phyloP scores from a whole-genome alignment of 2,888 invertebrate genomes.

The Melitaea athalia region DNA sequence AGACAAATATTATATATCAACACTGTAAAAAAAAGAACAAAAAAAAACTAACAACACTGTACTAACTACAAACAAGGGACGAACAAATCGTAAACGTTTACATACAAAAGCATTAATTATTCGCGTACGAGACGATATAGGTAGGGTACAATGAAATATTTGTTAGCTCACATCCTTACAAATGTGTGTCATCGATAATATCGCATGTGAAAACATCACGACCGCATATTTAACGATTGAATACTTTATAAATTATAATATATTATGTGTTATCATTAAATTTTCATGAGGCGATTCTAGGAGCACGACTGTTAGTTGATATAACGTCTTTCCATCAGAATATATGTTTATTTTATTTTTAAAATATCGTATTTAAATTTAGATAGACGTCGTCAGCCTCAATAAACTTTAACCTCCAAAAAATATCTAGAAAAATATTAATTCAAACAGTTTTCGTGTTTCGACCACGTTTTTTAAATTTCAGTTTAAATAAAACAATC shows the following conservation, averaged over 20 bases:
- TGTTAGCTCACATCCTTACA: constrained; percentile 28
- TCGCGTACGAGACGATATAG: constrained; percentile 19
- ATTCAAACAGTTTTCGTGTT: too few species aligned
- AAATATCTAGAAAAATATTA: too few species aligned
- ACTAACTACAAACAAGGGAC: constrained; percentile 14
- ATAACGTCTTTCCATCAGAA: constrained; percentile 29
- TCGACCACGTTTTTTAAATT: too few species aligned
- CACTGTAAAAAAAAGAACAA: constrained; percentile 1
- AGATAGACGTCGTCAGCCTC: too few species aligned
- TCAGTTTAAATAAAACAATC: too few species aligned
- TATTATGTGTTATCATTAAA: constrained; percentile 49
- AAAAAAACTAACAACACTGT: constrained; percentile 3
- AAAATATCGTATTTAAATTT: too few species aligned
- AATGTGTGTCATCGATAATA: constrained; percentile 40
- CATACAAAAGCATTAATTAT: constrained; percentile 30
- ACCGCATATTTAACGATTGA: constrained; percentile 46
- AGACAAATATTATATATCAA: neutral
- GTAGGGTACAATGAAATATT: constrained; percentile 30
- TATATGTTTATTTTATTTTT: neutral
- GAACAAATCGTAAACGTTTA: constrained; percentile 23
- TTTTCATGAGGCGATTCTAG: constrained; percentile 50
- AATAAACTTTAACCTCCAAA: too few species aligned
- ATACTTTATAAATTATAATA: constrained; percentile 45
- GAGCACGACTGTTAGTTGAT: constrained; percentile 36
- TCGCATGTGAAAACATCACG: constrained; percentile 43